Base-by-base conservation (phyloP, 2,113 vertebrate species). In the Burhinus oedicnemus region DNA sequence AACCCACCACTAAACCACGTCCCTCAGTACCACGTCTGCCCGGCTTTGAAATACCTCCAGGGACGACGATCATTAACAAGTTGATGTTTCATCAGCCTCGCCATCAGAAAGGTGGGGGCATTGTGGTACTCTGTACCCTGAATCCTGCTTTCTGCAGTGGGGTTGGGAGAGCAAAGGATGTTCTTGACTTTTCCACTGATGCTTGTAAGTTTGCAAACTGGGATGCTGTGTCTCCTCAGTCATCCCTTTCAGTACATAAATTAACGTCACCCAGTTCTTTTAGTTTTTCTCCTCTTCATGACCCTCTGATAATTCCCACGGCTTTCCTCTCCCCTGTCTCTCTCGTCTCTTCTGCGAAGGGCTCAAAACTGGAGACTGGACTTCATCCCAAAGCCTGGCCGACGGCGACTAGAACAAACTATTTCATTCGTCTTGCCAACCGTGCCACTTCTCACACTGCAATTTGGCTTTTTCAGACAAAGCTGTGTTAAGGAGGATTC, bases 371-470 rank as follows among this genome's bases (percentile, higher is more conserved):
- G 38, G 34, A 20, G 38, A 21, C 12, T 0, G 0, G 18, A 25
- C 34, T 44, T 72, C 32, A 34, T 8, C 30, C 60, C 4, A 13
- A 74, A 27, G 34, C 8, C 7, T 5, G 20, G 44, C 15, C 29
- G 11, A 42, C 0, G 14, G 15, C 7, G 5, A 15, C 38, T 5
- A 34, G 22, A 66, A 32, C 22, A 34, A 68, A 60, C 7, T 1
- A 27, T 45, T 52, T 27, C 27, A 15, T 29, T 76, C 55, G 14
- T 10, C 19, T 21, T 25, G 32, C 26, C 26, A 23, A 38, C 20
- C 8, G 4, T 2, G 30, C 22, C 0, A 8, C 23, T 60, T 34
- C 16, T 34, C 10, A 9, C 12, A 2, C 32, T 7, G 26, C 11
- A 9, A 23, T 34, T 6, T 9, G 40, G 29, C 23, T 60, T 60